phyloP scores from a whole-genome alignment of 2,113 vertebrate genomes.

The Lepus europaeus region DNA sequence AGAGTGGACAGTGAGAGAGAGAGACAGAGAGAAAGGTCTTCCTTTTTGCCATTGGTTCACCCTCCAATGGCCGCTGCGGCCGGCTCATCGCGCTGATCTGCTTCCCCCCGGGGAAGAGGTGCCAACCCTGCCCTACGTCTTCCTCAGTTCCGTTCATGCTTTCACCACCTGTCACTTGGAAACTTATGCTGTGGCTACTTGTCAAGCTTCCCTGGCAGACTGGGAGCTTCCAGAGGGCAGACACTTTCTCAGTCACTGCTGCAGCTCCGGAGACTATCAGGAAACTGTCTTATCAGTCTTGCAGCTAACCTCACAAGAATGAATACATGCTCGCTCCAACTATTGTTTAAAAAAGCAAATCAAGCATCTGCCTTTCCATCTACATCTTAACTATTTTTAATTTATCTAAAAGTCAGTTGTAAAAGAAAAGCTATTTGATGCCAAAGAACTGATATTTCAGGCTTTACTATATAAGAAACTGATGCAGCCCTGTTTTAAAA shows the following conservation, averaged over 20 bases:
- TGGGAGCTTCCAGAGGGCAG: background rate
- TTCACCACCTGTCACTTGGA: background rate
- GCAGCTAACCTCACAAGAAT: background rate
- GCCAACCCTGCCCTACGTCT: background rate
- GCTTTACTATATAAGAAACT: slow-evolving; percentile 61
- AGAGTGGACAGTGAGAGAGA: too few species aligned
- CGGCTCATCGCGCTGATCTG: background rate
- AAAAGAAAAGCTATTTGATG: slow-evolving; percentile 40
- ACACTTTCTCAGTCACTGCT: background rate
- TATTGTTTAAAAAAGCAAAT: background rate
- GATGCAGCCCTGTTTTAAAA: background rate
- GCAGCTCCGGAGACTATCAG: background rate
- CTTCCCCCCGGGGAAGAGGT: background rate
- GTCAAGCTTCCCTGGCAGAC: background rate
- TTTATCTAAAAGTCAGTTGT: slow-evolving; percentile 40
- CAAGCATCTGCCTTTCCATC: background rate
- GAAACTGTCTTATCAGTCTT: background rate
- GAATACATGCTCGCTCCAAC: background rate
- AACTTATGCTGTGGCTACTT: background rate
- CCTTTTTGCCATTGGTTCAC: too few species aligned
- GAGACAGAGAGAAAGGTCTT: too few species aligned
- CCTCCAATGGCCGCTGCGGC: too few species aligned
- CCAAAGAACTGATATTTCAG: slow-evolving; percentile 42
- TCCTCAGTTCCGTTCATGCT: background rate
- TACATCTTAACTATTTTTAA: slow-evolving; percentile 40